Percentiles rank a stretch among this genome's conserved stretches.
phyloP scores from a whole-genome alignment of 2,888 invertebrate species.

The Eulithis testata region DNA sequence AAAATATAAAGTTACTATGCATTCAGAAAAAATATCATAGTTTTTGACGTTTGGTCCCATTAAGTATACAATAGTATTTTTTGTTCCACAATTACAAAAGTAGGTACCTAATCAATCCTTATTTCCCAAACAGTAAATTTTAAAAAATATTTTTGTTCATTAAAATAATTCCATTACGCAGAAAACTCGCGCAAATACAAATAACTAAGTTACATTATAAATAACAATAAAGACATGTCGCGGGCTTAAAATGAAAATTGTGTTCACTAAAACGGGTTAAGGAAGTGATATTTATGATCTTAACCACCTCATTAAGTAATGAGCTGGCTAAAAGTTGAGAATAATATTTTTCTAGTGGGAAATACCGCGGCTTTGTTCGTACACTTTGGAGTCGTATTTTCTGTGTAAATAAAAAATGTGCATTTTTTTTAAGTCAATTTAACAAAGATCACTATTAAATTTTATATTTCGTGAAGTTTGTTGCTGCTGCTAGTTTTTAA shows the following conservation, averaged over 20 bases:
- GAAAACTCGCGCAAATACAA: slow-evolving; percentile 28
- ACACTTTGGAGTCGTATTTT: too few relatives aligned
- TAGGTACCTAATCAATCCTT: too few relatives aligned
- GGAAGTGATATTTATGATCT: slow-evolving; percentile 80
- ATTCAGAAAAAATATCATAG: too few relatives aligned
- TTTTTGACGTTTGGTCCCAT: too few relatives aligned
- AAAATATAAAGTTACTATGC: too few relatives aligned
- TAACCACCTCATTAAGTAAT: slow-evolving; percentile 40
- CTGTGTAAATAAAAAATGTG: too few relatives aligned
- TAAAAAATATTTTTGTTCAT: neutral
- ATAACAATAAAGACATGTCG: slow-evolving; percentile 73
- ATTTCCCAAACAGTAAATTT: neutral
- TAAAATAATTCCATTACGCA: slow-evolving; percentile 23
- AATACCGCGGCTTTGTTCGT: neutral
- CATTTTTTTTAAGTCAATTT: too few relatives aligned
- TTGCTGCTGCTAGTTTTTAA: too few relatives aligned
- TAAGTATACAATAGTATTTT: too few relatives aligned
- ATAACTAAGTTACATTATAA: slow-evolving; percentile 59
- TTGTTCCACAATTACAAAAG: too few relatives aligned
- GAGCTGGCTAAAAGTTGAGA: slow-evolving; percentile 24
- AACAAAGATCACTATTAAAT: too few relatives aligned
- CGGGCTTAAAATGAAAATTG: slow-evolving; percentile 81
- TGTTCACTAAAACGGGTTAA: slow-evolving; percentile 73
- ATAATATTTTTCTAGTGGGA: slow-evolving; percentile 14
- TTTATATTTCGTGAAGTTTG: too few relatives aligned